Evolutionary conservation across 2,797 vertebrate species (phyloP).

Genomic region (Hephaestus fuliginosus): DNA sequence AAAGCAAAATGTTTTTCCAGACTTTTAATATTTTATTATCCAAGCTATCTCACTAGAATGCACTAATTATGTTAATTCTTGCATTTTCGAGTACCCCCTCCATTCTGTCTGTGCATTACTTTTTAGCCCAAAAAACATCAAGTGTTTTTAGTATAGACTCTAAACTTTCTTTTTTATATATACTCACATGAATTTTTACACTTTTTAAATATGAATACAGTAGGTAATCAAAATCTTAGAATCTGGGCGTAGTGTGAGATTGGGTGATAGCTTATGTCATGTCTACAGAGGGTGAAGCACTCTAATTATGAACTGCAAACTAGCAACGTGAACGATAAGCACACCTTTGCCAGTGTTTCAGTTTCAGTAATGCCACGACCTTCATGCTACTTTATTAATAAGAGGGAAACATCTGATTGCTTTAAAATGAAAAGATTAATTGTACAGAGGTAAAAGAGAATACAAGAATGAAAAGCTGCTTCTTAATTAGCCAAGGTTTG

Average conservation of each 20-base stretch:
- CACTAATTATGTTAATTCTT: neutral
- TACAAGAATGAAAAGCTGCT: neutral
- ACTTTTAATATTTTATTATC: neutral
- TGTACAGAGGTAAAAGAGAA: neutral
- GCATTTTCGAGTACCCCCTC: neutral
- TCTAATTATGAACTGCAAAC: neutral
- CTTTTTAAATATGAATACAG: too few relatives aligned
- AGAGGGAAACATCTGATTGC: neutral
- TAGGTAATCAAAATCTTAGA: neutral
- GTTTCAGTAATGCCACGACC: neutral
- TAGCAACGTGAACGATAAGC: neutral
- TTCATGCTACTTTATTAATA: neutral
- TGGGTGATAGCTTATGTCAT: neutral
- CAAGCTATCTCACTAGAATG: neutral
- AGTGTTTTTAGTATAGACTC: neutral
- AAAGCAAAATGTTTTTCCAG: neutral
- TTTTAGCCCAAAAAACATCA: neutral
- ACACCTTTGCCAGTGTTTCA: neutral
- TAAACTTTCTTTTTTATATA: neutral
- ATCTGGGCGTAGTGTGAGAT: neutral
- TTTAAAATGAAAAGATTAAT: neutral
- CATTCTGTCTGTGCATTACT: neutral
- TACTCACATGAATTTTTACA: neutral
- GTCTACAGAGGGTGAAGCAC: neutral
- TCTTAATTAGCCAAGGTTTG: slow-evolving; percentile 4